Percentiles rank a stretch among this genome's conserved stretches.
Evolutionary conservation across 2,113 vertebrate species (phyloP).

Genomic region (Pongo pygmaeus): DNA sequence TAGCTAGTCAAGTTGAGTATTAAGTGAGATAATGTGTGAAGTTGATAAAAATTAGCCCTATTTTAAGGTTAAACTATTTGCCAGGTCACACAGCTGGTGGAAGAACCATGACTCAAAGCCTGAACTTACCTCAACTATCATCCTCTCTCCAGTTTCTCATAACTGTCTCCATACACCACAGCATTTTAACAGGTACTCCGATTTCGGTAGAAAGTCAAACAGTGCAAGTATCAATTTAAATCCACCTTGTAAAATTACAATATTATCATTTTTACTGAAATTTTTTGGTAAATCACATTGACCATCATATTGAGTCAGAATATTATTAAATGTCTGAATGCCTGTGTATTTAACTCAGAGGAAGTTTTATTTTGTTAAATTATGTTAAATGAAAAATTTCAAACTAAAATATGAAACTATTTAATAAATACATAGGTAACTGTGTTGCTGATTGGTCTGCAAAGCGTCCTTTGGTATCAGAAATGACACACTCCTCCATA

Average conservation of each 20-base stretch:
- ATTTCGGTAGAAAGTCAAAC: neutral
- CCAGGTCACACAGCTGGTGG: neutral
- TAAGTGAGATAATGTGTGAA: too few relatives aligned
- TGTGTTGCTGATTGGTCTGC: neutral
- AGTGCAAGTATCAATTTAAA: neutral
- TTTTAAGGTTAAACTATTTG: neutral
- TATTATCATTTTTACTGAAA: neutral
- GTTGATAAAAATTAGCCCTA: neutral
- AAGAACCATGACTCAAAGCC: neutral
- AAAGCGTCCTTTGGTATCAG: neutral
- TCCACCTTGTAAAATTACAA: neutral
- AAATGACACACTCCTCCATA: neutral
- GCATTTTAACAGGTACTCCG: neutral
- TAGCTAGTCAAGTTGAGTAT: neutral
- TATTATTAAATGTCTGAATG: neutral
- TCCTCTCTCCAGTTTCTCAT: neutral
- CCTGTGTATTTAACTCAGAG: neutral
- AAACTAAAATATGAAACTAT: neutral
- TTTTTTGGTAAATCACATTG: neutral
- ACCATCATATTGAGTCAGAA: neutral
- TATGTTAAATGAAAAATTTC: constrained; percentile 10
- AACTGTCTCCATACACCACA: neutral
- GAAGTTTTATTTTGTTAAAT: neutral
- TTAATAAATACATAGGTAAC: neutral
- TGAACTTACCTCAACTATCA: neutral